Evolutionary conservation across 2,113 vertebrate species (phyloP).

Genomic region (Mus spicilegus): DNA sequence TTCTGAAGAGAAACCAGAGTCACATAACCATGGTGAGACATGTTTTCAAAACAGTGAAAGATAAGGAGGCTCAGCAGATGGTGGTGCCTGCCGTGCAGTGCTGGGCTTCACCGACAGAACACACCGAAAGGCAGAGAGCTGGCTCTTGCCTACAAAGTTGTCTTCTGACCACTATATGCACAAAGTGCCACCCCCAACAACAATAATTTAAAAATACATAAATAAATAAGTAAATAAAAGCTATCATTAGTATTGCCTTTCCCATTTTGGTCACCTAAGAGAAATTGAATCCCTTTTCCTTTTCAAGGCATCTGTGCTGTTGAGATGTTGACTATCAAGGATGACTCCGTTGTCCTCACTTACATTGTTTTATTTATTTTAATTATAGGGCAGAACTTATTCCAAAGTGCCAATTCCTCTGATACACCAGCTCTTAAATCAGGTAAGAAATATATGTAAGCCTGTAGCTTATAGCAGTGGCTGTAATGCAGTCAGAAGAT

Average conservation of each 20-base stretch:
- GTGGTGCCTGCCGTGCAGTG: not conserved
- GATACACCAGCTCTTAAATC: constrained; percentile 84
- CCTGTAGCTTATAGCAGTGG: not conserved
- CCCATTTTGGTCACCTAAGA: not conserved
- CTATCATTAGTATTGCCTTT: not conserved
- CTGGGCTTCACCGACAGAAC: not conserved
- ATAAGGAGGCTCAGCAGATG: not conserved
- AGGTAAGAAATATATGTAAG: constrained; percentile 85
- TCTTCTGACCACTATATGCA: not conserved
- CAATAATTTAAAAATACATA: too few relatives aligned
- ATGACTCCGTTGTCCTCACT: constrained; percentile 51
- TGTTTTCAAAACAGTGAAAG: not conserved
- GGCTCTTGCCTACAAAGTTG: not conserved
- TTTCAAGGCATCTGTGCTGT: not conserved
- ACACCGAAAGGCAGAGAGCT: not conserved
- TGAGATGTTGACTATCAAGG: constrained; percentile 16
- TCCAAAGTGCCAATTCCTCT: constrained; percentile 84
- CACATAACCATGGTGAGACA: constrained; percentile 84
- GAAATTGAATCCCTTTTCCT: not conserved
- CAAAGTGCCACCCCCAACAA: not conserved
- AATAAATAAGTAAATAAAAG: not conserved
- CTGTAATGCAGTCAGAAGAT: not conserved
- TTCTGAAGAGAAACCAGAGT: constrained; percentile 83
- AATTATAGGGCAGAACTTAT: constrained; percentile 87
- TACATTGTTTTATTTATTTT: constrained; percentile 50